These are phyloP conservation scores for Dynastes hyllus DNA, from an alignment of 2,888 invertebrate species.

Conservation along the genomic window DNA sequence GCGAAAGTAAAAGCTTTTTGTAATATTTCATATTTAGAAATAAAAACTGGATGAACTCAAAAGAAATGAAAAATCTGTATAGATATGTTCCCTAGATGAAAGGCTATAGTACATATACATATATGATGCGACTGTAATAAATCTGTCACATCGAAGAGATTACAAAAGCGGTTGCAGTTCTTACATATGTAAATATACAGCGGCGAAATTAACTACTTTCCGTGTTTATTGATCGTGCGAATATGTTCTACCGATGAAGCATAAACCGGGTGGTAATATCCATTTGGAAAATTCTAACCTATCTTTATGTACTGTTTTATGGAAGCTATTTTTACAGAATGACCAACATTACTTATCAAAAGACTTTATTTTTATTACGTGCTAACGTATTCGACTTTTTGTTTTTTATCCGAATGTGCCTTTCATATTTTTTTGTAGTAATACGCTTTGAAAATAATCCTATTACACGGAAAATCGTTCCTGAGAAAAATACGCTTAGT, in stretches of 20 bases:
- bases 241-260: neutral
- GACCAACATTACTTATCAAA: slow-evolving; percentile 19
- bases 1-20: slow-evolving; percentile 41
- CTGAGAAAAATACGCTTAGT: neutral
- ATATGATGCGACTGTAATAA: neutral
- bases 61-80: neutral
- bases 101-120: neutral
- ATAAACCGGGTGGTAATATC: neutral
- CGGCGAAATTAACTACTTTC: neutral
- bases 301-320: slow-evolving; percentile 19
- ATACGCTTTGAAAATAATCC: neutral
- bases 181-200: neutral
- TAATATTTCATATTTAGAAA: slow-evolving; percentile 37
- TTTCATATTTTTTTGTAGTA: neutral
- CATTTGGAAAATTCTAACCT: neutral
- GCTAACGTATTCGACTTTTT: slow-evolving; percentile 10
- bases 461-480: slow-evolving; percentile 1
- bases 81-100: neutral
- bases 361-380: slow-evolving; percentile 12
- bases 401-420: neutral
- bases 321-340: slow-evolving; percentile 17
- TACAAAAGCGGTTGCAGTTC: neutral
- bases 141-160: neutral
- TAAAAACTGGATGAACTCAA: neutral
- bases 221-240: neutral